These are phyloP conservation scores for Amitus sp. DNA, from an alignment of 2,888 invertebrate genomes.

Conservation along the genomic window DNA sequence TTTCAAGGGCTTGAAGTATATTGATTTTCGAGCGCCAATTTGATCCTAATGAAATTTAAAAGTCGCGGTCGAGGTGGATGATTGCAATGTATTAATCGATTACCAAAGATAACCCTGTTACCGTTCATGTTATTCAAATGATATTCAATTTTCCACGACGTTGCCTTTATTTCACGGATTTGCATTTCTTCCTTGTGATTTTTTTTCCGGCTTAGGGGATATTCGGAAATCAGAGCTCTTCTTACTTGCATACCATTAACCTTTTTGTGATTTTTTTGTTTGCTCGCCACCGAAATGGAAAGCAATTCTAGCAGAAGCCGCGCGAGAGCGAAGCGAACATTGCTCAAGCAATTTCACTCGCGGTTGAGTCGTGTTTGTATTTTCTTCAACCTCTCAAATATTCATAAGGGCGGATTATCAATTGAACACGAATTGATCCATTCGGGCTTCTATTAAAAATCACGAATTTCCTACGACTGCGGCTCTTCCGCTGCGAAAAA, in stretches of 20 bases:
- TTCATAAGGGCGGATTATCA: conserved; percentile 1
- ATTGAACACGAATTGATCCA: not conserved
- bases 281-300: conserved; percentile 30
- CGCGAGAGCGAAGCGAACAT: conserved; percentile 30
- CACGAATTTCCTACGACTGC: not conserved
- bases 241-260: conserved; percentile 61
- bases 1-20: not conserved
- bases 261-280: conserved; percentile 40
- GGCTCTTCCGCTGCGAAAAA: conserved; percentile 32
- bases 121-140: conserved; percentile 59
- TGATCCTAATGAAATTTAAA: not conserved
- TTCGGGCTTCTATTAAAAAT: not conserved
- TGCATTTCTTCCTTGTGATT: conserved; percentile 59
- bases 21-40: not conserved
- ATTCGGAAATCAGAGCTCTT: conserved; percentile 54
- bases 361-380: conserved; percentile 25
- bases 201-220: conserved; percentile 40
- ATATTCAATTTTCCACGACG: conserved; percentile 63
- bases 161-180: conserved; percentile 61
- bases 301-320: conserved; percentile 34
- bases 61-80: not conserved
- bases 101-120: conserved; percentile 58
- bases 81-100: conserved; percentile 54
- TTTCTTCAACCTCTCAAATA: not conserved
- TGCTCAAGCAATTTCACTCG: conserved; percentile 8